phyloP scores from a whole-genome alignment of 2,888 invertebrate genomes.

The Miltochrista miniata region DNA sequence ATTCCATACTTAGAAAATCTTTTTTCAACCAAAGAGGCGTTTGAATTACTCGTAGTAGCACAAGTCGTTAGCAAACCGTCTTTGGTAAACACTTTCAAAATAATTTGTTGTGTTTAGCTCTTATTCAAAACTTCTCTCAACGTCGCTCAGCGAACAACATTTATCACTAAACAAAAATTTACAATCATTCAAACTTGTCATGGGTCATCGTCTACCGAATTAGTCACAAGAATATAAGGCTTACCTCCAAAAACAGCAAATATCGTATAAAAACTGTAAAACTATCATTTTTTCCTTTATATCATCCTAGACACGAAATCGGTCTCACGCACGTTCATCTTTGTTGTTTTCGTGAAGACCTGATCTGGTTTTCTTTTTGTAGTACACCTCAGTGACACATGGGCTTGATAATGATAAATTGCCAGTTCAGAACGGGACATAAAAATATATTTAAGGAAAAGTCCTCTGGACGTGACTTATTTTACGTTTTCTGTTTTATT shows the following conservation, averaged over 20 bases:
- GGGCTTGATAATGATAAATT: slow-evolving; percentile 74
- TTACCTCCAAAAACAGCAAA: slow-evolving; percentile 34
- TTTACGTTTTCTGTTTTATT: slow-evolving; percentile 10
- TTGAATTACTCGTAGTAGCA: no score
- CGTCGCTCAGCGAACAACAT: no score
- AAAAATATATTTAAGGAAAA: slow-evolving; percentile 60
- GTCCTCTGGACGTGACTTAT: slow-evolving; percentile 50
- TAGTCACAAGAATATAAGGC: slow-evolving; percentile 32
- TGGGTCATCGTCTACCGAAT: slow-evolving; percentile 20
- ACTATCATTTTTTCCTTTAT: slow-evolving; percentile 43
- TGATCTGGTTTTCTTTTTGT: slow-evolving; percentile 63
- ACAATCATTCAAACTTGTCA: not conserved
- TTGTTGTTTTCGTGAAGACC: slow-evolving; percentile 60
- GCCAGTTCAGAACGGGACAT: slow-evolving; percentile 48
- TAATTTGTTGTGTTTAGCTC: no score
- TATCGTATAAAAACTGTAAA: slow-evolving; percentile 63
- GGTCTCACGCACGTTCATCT: slow-evolving; percentile 58
- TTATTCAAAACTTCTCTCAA: no score
- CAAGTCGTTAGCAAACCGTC: no score
- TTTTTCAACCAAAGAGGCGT: no score
- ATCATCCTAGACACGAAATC: slow-evolving; percentile 60
- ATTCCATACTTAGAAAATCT: no score
- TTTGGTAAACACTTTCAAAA: no score
- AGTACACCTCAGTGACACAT: slow-evolving; percentile 53
- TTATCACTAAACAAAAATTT: no score